These are phyloP conservation scores for Callinectes sapidus DNA, from an alignment of 2,888 invertebrate species.

Conservation along the genomic window DNA sequence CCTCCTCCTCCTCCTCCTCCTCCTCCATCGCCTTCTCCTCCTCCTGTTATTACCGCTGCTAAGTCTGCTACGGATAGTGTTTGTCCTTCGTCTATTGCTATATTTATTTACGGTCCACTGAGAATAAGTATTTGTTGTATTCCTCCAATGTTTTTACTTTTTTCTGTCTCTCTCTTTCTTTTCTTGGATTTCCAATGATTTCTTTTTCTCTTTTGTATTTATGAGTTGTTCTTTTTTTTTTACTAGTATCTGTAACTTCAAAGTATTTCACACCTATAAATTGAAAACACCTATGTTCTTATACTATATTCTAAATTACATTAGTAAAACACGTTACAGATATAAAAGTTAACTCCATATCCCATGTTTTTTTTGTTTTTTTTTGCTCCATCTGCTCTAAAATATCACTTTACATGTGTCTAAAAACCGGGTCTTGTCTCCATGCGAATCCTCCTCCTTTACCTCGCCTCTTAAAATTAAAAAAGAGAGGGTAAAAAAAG, in stretches of 20 bases:
- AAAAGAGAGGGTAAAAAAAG: not conserved
- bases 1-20: not conserved
- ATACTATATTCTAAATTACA: not conserved
- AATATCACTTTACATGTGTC: not conserved
- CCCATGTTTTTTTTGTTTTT: not conserved
- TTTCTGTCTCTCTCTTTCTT: no score
- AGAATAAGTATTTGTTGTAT: not conserved
- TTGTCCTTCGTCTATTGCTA: not conserved
- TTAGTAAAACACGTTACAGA: not conserved
- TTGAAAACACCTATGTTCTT: not conserved
- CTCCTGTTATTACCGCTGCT: slow-evolving; percentile 2
- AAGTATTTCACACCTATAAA: not conserved
- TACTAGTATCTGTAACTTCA: not conserved
- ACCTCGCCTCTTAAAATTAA: not conserved
- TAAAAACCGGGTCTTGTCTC: slow-evolving; percentile 1
- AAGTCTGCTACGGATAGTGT: not conserved
- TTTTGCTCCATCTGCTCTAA: not conserved
- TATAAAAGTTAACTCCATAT: not conserved
- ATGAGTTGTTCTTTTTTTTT: not conserved
- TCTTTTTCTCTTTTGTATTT: not conserved
- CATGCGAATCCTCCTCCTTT: not conserved
- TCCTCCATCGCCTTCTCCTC: not conserved
- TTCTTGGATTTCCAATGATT: not conserved
- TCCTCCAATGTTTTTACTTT: not conserved
- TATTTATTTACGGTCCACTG: not conserved